Conservation (phyloP, 2,113 vertebrate genomes). For the Hippopotamus amphibius region DNA sequence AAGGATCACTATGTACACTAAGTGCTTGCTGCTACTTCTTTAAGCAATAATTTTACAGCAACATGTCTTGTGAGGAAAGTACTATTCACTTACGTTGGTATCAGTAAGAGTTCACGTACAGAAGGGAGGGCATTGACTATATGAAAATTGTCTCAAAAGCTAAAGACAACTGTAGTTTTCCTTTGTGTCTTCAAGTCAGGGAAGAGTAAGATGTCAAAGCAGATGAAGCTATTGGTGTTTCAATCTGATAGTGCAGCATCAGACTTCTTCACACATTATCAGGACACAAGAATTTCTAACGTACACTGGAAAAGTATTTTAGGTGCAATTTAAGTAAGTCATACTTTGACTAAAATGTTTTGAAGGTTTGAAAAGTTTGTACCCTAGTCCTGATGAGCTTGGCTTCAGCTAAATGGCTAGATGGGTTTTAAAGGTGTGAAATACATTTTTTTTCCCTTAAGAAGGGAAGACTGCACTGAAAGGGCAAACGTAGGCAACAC, state of each 20-base stretch:
- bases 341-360: not conserved
- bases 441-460: not conserved
- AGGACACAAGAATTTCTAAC: conserved; percentile 44
- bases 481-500: conserved; percentile 77
- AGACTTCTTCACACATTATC: not conserved
- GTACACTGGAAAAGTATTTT: not conserved
- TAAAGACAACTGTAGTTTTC: conserved; percentile 19
- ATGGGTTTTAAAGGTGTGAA: conserved; percentile 14
- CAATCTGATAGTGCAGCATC: not conserved
- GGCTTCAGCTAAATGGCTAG: conserved; percentile 51
- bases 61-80: not conserved
- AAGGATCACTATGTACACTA: not conserved
- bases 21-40: not conserved
- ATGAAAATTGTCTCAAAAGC: not conserved
- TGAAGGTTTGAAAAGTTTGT: not conserved
- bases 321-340: not conserved
- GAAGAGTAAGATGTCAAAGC: not conserved
- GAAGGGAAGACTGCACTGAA: conserved; percentile 43
- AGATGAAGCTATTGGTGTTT: not conserved
- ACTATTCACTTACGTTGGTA: not conserved
- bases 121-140: not conserved
- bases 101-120: not conserved
- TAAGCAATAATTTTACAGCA: conserved; percentile 7
- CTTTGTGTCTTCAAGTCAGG: not conserved
- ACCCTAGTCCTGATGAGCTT: conserved; percentile 14